These are phyloP conservation scores for Pantelozetes paolii DNA, from an alignment of 2,888 invertebrate genomes.

Conservation along the genomic window DNA sequence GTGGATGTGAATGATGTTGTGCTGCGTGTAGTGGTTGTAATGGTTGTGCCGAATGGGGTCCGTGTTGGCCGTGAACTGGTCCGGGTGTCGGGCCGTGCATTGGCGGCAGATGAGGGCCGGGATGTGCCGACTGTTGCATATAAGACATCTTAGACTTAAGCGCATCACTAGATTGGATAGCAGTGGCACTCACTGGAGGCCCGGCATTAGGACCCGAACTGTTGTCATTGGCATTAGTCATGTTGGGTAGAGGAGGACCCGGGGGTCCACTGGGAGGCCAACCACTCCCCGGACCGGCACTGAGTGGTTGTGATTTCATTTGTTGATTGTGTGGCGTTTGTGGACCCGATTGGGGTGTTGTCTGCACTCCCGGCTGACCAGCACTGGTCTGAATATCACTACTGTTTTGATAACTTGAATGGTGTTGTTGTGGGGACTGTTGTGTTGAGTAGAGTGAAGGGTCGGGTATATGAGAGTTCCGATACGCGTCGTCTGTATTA, in stretches of 20 bases:
- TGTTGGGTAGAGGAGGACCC: neutral
- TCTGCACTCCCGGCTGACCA: neutral
- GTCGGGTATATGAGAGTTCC: neutral
- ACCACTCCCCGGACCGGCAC: neutral
- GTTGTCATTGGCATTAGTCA: conserved; percentile 6
- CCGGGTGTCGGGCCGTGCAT: neutral
- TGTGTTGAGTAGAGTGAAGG: neutral
- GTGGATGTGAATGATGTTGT: neutral
- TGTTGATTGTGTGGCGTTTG: neutral
- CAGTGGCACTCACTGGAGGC: neutral
- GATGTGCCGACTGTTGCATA: conserved; percentile 3
- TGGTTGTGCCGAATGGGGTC: neutral
- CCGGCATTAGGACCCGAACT: neutral
- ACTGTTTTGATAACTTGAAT: conserved; percentile 1
- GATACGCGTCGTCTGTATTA: conserved; percentile 10
- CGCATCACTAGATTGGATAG: neutral
- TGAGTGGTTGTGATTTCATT: neutral
- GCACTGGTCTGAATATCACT: conserved; percentile 13
- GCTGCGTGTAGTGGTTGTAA: neutral
- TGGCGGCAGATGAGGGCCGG: neutral
- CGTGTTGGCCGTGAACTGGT: neutral
- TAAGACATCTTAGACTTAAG: conserved; percentile 8
- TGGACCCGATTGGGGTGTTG: neutral
- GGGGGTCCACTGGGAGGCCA: neutral
- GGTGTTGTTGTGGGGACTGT: neutral